phyloP scores from a whole-genome alignment of 2,113 vertebrate genomes.

The Corapipo altera region DNA sequence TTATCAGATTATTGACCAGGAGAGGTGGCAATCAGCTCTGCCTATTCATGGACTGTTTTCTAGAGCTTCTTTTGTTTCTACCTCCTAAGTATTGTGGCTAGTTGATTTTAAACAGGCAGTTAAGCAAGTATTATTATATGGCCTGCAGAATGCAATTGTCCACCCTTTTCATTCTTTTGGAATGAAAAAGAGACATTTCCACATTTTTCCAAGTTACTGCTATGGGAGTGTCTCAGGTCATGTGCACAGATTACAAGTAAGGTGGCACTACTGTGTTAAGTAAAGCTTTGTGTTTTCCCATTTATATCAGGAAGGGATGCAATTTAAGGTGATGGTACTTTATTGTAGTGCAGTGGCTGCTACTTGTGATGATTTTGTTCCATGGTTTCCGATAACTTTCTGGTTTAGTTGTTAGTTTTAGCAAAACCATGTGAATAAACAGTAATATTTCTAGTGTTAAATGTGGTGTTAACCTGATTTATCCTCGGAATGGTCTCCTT shows the following conservation, averaged over 20 bases:
- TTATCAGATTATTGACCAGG: neutral
- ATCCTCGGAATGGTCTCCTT: neutral
- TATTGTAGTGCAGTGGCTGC: neutral
- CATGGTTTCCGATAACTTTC: neutral
- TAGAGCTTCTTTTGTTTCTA: neutral
- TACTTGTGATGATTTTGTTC: neutral
- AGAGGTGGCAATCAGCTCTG: neutral
- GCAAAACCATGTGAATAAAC: neutral
- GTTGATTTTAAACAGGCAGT: neutral
- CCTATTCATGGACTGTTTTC: neutral
- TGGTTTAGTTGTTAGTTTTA: neutral
- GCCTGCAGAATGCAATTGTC: neutral
- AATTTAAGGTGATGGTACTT: neutral
- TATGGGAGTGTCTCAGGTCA: fast-evolving
- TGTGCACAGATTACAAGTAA: neutral
- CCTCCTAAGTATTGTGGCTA: neutral
- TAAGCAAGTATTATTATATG: neutral
- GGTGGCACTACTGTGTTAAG: neutral
- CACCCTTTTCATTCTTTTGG: neutral
- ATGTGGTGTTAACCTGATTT: neutral
- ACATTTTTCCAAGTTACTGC: fast-evolving
- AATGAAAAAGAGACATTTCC: neutral
- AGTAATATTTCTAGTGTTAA: neutral
- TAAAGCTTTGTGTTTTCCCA: neutral
- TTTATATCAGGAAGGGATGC: neutral